Conservation (phyloP, 1,140 invertebrate genomes). For the Pararge aegeria region DNA sequence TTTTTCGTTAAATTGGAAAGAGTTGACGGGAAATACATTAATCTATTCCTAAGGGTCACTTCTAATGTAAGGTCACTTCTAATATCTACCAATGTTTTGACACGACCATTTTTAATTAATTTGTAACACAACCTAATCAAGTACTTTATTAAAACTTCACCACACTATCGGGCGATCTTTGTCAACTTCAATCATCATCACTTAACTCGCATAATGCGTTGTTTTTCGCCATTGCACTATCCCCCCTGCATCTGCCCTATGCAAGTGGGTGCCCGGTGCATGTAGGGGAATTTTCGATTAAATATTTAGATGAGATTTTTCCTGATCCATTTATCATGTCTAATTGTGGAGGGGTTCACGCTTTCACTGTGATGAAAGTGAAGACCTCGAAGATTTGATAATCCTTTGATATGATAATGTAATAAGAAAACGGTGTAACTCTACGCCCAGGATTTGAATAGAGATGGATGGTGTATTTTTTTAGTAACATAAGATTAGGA, state of each 20-base stretch:
- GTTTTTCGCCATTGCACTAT: constrained; percentile 25
- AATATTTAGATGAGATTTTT: constrained; percentile 79
- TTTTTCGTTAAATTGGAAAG: no score
- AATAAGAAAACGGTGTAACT: constrained; percentile 46
- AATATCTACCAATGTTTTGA: no score
- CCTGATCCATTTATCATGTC: constrained; percentile 75
- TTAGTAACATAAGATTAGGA: neutral
- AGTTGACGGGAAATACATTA: no score
- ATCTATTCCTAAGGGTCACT: no score
- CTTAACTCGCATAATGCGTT: constrained; percentile 23
- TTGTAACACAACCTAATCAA: no score
- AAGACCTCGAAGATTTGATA: constrained; percentile 49
- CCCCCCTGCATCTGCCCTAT: constrained; percentile 30
- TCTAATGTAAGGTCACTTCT: no score
- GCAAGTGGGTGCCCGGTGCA: constrained; percentile 49
- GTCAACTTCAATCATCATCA: constrained; percentile 23
- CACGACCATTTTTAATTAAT: no score
- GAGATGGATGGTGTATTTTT: constrained; percentile 2
- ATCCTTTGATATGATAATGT: constrained; percentile 75
- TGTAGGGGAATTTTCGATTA: constrained; percentile 75
- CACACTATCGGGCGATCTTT: constrained; percentile 10
- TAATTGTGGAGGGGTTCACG: constrained; percentile 67
- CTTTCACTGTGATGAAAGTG: constrained; percentile 49
- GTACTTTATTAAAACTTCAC: neutral
- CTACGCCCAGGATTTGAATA: constrained; percentile 21